Percentiles rank a stretch among this genome's conserved stretches.
These are phyloP conservation scores for Cynoglossus semilaevis DNA, from an alignment of 2,113 vertebrate species.

Conservation along the genomic window DNA sequence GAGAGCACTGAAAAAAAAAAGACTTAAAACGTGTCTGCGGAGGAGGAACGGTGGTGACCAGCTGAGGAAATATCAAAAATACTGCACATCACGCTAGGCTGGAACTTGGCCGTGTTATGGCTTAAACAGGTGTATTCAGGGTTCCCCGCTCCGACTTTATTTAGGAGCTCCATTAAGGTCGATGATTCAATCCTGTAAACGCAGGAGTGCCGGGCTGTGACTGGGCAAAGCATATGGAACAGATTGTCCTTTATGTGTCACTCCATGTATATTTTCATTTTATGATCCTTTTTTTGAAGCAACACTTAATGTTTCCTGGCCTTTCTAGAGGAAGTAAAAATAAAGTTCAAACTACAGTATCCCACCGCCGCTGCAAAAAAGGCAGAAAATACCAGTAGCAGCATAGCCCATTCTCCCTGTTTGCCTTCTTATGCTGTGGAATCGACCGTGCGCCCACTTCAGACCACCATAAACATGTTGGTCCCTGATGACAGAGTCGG, in stretches of 20 bases:
- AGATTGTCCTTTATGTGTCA: slow-evolving; percentile 68
- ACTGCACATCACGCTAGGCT: slow-evolving; percentile 12
- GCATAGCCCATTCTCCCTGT: slow-evolving; percentile 55
- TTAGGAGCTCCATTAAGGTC: slow-evolving; percentile 32
- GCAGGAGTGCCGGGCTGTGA: slow-evolving; percentile 39
- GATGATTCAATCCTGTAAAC: slow-evolving; percentile 37
- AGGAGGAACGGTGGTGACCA: background rate
- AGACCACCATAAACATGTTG: slow-evolving; percentile 82
- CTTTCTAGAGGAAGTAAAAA: slow-evolving; percentile 76
- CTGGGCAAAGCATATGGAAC: slow-evolving; percentile 68
- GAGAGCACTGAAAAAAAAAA: too few relatives aligned
- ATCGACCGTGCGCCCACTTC: slow-evolving; percentile 76
- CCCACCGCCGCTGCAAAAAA: slow-evolving; percentile 67
- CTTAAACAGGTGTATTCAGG: slow-evolving; percentile 49
- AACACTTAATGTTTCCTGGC: slow-evolving; percentile 76
- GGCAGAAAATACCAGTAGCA: slow-evolving; percentile 67
- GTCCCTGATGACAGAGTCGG: slow-evolving; percentile 80
- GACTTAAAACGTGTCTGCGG: too few relatives aligned
- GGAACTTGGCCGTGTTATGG: slow-evolving; percentile 41
- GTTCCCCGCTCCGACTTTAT: slow-evolving; percentile 17
- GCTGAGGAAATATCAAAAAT: slow-evolving; percentile 45
- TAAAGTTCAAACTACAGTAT: slow-evolving; percentile 67
- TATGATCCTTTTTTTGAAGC: slow-evolving; percentile 72
- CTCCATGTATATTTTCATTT: slow-evolving; percentile 77
- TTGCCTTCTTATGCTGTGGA: slow-evolving; percentile 77